A percentile compares a stretch with the other conserved stretches of the same genome.
These are phyloP conservation scores for Aleiodes leptofemur DNA, from an alignment of 2,888 invertebrate species.

Conservation along the genomic window DNA sequence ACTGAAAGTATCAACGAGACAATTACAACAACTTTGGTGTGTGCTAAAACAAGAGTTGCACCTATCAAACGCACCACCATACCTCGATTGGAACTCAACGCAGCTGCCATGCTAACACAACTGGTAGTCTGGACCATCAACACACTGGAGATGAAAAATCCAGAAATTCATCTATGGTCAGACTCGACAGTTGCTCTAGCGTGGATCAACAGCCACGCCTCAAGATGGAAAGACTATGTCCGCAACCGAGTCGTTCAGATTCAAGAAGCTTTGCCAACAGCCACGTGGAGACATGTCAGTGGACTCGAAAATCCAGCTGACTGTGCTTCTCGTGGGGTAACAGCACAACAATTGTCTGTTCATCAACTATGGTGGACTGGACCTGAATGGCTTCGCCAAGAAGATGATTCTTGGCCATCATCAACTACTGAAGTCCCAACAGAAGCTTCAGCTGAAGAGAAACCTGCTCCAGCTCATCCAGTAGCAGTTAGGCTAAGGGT, in stretches of 20 bases:
- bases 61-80: slow-evolving; percentile 53
- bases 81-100: slow-evolving; percentile 56
- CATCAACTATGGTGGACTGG: slow-evolving; percentile 24
- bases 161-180: slow-evolving; percentile 47
- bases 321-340: too few species aligned
- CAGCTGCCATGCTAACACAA: slow-evolving; percentile 46
- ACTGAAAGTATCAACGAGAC: too few species aligned
- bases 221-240: slow-evolving; percentile 55
- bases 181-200: slow-evolving; percentile 49
- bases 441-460: neutral
- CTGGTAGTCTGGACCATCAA: slow-evolving; percentile 15
- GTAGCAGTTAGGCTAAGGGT: neutral
- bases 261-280: slow-evolving; percentile 41
- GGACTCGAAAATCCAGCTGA: too few species aligned
- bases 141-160: neutral
- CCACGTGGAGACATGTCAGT: slow-evolving; percentile 30
- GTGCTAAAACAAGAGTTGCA: too few species aligned
- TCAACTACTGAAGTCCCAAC: neutral
- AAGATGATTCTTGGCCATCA: neutral
- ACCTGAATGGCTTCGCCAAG: neutral
- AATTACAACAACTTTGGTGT: too few species aligned
- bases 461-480: neutral
- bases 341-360: too few species aligned
- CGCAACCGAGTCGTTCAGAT: slow-evolving; percentile 50
- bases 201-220: slow-evolving; percentile 51